A percentile compares a stretch with the other conserved stretches of the same genome.
Conservation (phyloP, 2,888 invertebrate species). For the Byasa hedistus region DNA sequence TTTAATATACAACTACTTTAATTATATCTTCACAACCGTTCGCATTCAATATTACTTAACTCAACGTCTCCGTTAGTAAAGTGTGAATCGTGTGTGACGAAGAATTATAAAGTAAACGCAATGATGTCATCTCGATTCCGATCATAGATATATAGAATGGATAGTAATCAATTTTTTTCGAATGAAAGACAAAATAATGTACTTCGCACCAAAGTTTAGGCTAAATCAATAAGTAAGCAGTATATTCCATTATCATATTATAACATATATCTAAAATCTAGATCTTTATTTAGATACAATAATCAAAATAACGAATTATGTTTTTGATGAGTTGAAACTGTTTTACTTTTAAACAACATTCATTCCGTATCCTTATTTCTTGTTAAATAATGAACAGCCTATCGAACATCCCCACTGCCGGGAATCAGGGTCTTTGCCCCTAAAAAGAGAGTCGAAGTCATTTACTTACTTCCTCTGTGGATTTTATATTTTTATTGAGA, state of each 20-base stretch:
- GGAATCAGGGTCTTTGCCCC: no score
- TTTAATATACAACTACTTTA: neutral
- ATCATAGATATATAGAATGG: slow-evolving; percentile 19
- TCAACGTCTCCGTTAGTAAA: neutral
- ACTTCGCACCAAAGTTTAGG: neutral
- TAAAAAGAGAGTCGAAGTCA: no score
- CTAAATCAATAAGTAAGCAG: neutral
- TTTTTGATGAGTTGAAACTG: neutral
- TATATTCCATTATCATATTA: neutral
- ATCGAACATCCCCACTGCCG: no score
- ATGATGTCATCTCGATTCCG: neutral
- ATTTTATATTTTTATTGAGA: neutral
- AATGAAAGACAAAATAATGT: neutral
- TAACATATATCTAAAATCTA: neutral
- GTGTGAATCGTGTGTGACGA: slow-evolving; percentile 2
- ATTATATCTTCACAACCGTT: neutral
- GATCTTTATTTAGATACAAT: neutral
- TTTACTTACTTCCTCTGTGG: neutral
- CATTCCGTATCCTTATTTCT: neutral
- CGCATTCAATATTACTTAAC: neutral
- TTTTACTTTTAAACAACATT: neutral
- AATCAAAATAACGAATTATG: neutral
- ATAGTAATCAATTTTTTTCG: neutral
- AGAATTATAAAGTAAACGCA: neutral
- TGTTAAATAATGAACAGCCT: neutral